A percentile compares a stretch with the other conserved stretches of the same genome.
phyloP scores from a whole-genome alignment of 2,113 vertebrate genomes.

The Regulus satrapa region DNA sequence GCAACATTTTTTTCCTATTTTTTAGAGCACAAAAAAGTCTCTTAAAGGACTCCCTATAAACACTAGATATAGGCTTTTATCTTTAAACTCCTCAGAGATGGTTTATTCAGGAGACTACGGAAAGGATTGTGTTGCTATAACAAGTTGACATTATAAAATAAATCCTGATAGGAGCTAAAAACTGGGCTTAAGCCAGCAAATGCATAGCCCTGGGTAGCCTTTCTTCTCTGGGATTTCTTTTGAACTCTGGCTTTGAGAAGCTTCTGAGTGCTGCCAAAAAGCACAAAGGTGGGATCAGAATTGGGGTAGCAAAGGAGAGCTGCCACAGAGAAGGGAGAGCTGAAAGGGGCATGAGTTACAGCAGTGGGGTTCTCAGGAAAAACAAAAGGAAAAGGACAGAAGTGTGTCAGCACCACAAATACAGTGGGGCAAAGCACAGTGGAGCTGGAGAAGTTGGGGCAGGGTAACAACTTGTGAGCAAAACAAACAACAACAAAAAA shows the following conservation, averaged over 20 bases:
- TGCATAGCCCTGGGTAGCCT: background rate
- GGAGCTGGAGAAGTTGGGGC: background rate
- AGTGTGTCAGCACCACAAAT: background rate
- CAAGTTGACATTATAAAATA: background rate
- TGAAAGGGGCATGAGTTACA: background rate
- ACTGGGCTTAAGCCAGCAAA: background rate
- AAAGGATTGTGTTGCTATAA: background rate
- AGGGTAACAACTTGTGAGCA: background rate
- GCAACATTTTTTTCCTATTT: background rate
- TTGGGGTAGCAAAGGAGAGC: background rate
- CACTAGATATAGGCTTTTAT: background rate
- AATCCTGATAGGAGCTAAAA: background rate
- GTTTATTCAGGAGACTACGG: background rate
- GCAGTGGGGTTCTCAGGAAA: background rate
- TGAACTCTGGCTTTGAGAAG: background rate
- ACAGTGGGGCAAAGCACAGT: background rate
- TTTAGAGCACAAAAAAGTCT: background rate
- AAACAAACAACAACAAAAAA: too few relatives aligned
- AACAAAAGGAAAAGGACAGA: background rate
- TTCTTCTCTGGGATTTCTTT: conserved; percentile 2
- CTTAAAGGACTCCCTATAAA: background rate
- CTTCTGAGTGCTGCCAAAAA: background rate
- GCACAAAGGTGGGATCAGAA: background rate
- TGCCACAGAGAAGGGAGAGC: background rate
- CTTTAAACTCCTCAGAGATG: background rate